phyloP scores from a whole-genome alignment of 1,140 invertebrate species.

The Popillia japonica region DNA sequence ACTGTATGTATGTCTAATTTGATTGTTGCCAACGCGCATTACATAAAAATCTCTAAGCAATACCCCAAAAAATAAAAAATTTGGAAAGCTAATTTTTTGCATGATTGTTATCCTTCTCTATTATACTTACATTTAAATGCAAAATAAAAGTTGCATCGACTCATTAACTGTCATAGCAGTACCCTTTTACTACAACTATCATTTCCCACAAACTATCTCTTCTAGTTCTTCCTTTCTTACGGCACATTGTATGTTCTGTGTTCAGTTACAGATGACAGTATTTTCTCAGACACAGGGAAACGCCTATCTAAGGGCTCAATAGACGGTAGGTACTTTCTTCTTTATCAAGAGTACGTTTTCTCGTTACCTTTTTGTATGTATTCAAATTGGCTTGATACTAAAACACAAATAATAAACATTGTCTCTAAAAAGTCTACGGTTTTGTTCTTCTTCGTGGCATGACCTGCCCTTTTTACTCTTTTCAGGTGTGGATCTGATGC shows the following conservation, averaged over 20 bases:
- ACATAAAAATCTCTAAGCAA: background rate
- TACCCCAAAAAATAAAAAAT: too few relatives aligned
- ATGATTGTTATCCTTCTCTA: background rate
- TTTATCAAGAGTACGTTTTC: background rate
- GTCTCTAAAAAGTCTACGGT: background rate
- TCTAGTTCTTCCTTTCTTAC: slow-evolving; percentile 10
- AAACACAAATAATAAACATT: background rate
- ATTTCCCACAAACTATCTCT: background rate
- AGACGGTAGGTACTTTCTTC: slow-evolving; percentile 56
- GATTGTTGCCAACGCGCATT: background rate
- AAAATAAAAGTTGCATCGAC: background rate
- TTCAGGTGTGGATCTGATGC: slow-evolving; percentile 65
- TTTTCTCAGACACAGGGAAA: slow-evolving; percentile 58
- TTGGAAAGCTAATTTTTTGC: slow-evolving; percentile 3
- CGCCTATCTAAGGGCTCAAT: slow-evolving; percentile 59
- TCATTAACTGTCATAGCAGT: background rate
- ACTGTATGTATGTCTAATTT: background rate
- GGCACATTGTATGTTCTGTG: slow-evolving; percentile 44
- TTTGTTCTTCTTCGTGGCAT: background rate
- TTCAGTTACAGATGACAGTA: slow-evolving; percentile 60
- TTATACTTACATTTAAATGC: background rate
- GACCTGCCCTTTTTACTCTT: slow-evolving; percentile 19
- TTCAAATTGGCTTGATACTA: background rate
- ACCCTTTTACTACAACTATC: background rate
- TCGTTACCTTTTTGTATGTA: background rate